Evolutionary conservation across 1,140 invertebrate species (phyloP).

Genomic region (Leptoteleia sp.): DNA sequence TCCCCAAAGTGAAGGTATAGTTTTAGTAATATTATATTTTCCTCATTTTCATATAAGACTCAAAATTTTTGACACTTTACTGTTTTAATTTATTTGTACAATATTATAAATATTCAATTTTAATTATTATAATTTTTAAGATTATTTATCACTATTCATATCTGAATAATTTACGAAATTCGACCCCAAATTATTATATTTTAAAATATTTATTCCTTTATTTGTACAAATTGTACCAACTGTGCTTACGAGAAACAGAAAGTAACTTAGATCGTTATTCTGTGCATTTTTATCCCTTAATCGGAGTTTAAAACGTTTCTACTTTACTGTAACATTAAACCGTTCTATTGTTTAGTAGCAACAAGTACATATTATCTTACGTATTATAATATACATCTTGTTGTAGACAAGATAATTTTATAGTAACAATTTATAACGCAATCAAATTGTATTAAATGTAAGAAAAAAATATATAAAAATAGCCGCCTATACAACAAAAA

Average conservation of each 20-base stretch:
- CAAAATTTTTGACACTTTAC: no score
- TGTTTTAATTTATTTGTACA: no score
- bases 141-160: no score
- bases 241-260: conserved; percentile 34
- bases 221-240: conserved; percentile 3
- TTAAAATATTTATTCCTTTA: conserved; percentile 9
- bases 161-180: no score
- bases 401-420: conserved; percentile 3
- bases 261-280: conserved; percentile 41
- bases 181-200: no score
- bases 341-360: conserved; percentile 45
- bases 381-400: not conserved
- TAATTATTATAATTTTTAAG: no score
- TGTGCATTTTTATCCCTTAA: conserved; percentile 45
- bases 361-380: conserved; percentile 8
- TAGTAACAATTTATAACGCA: not conserved
- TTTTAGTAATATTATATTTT: no score
- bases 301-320: conserved; percentile 35
- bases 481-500: no score
- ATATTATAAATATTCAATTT: no score
- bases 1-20: no score
- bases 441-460: not conserved
- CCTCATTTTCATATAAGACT: no score
- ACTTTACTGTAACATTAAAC: conserved; percentile 55
- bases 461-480: no score